Evolutionary conservation across 1,140 invertebrate genomes (phyloP).

Genomic region (Drosophila ogumai): DNA sequence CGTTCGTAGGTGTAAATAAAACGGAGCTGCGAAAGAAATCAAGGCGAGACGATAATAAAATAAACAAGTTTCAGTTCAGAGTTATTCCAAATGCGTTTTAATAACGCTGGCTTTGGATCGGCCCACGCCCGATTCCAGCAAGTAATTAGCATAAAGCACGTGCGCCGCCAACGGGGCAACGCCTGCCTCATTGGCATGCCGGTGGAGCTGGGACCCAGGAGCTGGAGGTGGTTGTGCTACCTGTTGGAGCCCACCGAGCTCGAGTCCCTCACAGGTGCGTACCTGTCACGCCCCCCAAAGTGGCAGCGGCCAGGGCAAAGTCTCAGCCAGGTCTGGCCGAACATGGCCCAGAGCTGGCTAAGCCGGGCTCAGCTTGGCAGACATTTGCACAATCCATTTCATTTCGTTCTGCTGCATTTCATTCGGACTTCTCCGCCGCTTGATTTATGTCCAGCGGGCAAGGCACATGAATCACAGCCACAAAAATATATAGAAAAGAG

Average conservation of each 20-base stretch:
- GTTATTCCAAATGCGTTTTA: slow-evolving; percentile 43
- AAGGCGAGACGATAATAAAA: slow-evolving; percentile 23
- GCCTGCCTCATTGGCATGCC: slow-evolving; percentile 68
- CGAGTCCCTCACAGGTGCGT: slow-evolving; percentile 67
- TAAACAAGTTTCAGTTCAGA: slow-evolving; percentile 41
- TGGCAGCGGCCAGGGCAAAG: slow-evolving; percentile 4
- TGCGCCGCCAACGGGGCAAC: slow-evolving; percentile 58
- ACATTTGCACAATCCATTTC: slow-evolving; percentile 74
- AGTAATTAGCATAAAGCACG: slow-evolving; percentile 82
- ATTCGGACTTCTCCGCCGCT: slow-evolving; percentile 38
- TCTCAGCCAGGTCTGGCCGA: slow-evolving; percentile 27
- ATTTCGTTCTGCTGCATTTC: slow-evolving; percentile 59
- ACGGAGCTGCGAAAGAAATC: slow-evolving; percentile 11
- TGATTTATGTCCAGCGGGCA: slow-evolving; percentile 68
- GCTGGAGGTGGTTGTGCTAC: slow-evolving; percentile 38
- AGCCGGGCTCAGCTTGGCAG: slow-evolving; percentile 43
- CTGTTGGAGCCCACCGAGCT: slow-evolving; percentile 59
- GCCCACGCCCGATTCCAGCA: slow-evolving; percentile 73
- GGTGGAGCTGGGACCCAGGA: slow-evolving; percentile 6
- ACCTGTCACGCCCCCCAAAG: slow-evolving; percentile 48
- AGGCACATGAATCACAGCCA: slow-evolving; percentile 55
- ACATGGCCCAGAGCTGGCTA: slow-evolving; percentile 45
- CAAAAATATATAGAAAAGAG: slow-evolving; percentile 15
- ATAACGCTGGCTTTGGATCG: slow-evolving; percentile 21
- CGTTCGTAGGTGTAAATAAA: slow-evolving; percentile 48